phyloP scores from a whole-genome alignment of 2,888 invertebrate species.

The Octonoba sinensis region DNA sequence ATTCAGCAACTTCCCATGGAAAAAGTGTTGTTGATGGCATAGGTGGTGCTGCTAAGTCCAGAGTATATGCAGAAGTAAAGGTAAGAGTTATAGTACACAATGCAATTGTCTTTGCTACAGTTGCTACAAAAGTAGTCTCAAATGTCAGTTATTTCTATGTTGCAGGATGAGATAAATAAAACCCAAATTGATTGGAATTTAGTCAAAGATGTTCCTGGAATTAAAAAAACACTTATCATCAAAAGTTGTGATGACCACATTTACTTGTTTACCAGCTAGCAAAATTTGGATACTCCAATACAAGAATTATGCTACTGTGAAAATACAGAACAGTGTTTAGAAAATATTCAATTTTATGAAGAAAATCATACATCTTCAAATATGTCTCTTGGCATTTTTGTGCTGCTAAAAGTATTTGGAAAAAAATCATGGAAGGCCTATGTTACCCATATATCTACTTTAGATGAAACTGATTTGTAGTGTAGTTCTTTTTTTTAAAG shows the following conservation, averaged over 20 bases:
- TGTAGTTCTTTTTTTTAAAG: no score
- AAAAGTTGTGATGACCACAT: neutral
- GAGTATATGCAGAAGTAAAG: neutral
- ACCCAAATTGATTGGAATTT: neutral
- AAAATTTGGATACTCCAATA: neutral
- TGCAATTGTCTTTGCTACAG: neutral
- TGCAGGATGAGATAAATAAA: neutral
- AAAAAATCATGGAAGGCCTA: neutral
- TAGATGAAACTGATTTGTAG: no score
- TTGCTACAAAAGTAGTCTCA: neutral
- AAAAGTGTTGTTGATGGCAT: neutral
- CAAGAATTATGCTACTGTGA: slow-evolving; percentile 1
- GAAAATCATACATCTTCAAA: neutral
- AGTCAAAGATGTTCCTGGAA: neutral
- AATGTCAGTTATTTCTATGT: neutral
- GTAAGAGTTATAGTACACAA: neutral
- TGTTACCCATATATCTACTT: neutral
- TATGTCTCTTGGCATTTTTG: neutral
- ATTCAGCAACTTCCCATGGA: neutral
- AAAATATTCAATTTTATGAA: neutral
- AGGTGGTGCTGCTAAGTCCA: no score
- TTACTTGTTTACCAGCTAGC: neutral
- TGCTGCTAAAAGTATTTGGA: neutral
- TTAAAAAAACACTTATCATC: neutral
- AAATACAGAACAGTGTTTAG: neutral